Base-by-base conservation (phyloP, 2,113 vertebrate species). In the Scytalopus superciliaris region DNA sequence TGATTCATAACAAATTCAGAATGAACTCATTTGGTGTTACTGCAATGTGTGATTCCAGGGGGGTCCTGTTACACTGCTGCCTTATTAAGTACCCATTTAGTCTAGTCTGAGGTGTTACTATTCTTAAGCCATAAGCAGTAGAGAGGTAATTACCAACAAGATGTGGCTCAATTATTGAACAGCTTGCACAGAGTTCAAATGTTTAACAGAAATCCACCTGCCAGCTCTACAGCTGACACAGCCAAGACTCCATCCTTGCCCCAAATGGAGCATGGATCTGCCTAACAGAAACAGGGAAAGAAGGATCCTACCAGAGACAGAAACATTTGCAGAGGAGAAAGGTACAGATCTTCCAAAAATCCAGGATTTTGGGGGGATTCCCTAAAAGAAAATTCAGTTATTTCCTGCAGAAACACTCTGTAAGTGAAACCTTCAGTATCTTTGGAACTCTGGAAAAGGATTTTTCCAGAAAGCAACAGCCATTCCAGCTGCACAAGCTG, bases 1-100 rank as follows among this genome's bases (percentile, higher is more conserved):
- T 97, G 78, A 93, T 84, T 95, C 96, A 93, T 94, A 97, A 97
- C 95, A 88, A 97, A 97, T 97, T 96, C 91, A 92, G 96, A 97
- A 97, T 74, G 93, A 97, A 92, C 94, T 97, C 94, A 73, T 95
- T 84, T 96, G 91, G 59, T 80, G 68, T 86, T 97, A 97, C 94
- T 92, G 90, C 6, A 14, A 89, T 95, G n/a, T 96, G 87, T 93
- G 94, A 94, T 97, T 97, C 76, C 57, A 40, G 75, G 76, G 94
- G 94, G 97, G 87, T 45, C 91, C 95, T 78, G 82, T 63, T 95
- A 78, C 21, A 52, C 93, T 86, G 93, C 64, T 96, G 93, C 80
- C 93, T 91, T 95, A 89, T 93, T 97, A 96, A 97, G 89, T 52
- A 92, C 60, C 93, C 73, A 73, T 96, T 97, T 92, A 97, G 79